Percentiles rank a stretch among this genome's conserved stretches.
Evolutionary conservation across 2,113 vertebrate genomes (phyloP).

Genomic region (Gasterosteus nipponicus): DNA sequence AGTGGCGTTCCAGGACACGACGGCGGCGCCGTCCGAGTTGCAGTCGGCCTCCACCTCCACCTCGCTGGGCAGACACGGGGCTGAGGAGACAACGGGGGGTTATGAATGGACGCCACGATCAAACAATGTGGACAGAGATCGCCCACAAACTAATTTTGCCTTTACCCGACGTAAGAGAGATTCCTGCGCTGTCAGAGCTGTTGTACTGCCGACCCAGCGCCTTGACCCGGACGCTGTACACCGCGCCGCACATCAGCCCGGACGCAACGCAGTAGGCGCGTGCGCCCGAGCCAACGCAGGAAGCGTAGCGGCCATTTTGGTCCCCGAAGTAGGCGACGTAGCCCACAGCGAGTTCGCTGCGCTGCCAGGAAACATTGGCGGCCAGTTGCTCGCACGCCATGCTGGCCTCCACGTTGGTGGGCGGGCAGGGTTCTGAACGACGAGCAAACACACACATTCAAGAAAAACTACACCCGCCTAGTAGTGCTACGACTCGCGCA

Average conservation of each 20-base stretch:
- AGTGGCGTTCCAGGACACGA: slow-evolving; percentile 69
- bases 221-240: slow-evolving; percentile 65
- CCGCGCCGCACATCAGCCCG: slow-evolving; percentile 68
- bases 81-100: slow-evolving; percentile 45
- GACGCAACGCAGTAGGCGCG: slow-evolving; percentile 55
- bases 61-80: slow-evolving; percentile 74
- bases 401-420: slow-evolving; percentile 56
- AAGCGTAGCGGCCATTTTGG: slow-evolving; percentile 29
- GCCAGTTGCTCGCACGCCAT: slow-evolving; percentile 57
- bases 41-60: slow-evolving; percentile 61
- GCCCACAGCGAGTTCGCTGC: slow-evolving; percentile 57
- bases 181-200: slow-evolving; percentile 67
- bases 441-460: not conserved
- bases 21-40: slow-evolving; percentile 45
- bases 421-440: slow-evolving; percentile 74
- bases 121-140: not conserved
- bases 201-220: slow-evolving; percentile 66
- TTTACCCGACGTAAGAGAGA: slow-evolving; percentile 70
- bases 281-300: slow-evolving; percentile 43
- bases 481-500: not conserved
- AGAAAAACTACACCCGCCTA: not conserved
- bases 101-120: not conserved
- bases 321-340: slow-evolving; percentile 65
- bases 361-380: slow-evolving; percentile 70
- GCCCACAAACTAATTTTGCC: not conserved